Conservation (phyloP, 2,888 invertebrate genomes). For the Meteorus colon region DNA sequence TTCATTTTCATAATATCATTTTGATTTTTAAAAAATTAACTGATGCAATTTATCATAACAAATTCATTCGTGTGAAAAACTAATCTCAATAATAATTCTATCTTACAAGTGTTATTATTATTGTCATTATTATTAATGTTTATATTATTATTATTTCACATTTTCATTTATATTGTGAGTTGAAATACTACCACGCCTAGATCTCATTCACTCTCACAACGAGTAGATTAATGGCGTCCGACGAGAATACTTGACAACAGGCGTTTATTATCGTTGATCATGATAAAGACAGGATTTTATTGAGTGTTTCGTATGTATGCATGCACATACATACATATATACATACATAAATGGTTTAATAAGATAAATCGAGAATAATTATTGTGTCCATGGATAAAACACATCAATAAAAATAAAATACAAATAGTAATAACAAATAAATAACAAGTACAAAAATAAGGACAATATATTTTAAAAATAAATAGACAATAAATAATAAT, state of each 20-base stretch:
- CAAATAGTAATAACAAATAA: neutral
- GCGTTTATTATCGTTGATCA: constrained; percentile 40
- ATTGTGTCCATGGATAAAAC: constrained; percentile 24
- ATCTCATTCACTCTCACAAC: neutral
- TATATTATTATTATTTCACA: neutral
- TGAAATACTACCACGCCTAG: constrained; percentile 38
- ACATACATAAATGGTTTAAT: constrained; percentile 18
- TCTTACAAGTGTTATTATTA: neutral
- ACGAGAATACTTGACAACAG: constrained; percentile 32
- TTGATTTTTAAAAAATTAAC: neutral
- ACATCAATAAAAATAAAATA: constrained; percentile 6
- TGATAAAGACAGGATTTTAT: constrained; percentile 18
- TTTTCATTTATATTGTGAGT: constrained; percentile 9
- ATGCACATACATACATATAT: neutral
- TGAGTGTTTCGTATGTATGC: constrained; percentile 22
- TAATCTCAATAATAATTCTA: neutral
- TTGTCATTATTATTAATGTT: constrained; percentile 4
- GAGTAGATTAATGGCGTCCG: constrained; percentile 33
- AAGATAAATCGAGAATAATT: constrained; percentile 40
- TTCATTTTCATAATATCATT: neutral
- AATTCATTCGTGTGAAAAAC: constrained; percentile 36
- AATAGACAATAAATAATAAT: neutral
- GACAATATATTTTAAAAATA: neutral
- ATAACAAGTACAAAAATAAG: neutral
- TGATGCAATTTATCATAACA: neutral